These are phyloP conservation scores for Drosophila willistoni DNA, from an alignment of 1,140 invertebrate genomes.

Conservation along the genomic window DNA sequence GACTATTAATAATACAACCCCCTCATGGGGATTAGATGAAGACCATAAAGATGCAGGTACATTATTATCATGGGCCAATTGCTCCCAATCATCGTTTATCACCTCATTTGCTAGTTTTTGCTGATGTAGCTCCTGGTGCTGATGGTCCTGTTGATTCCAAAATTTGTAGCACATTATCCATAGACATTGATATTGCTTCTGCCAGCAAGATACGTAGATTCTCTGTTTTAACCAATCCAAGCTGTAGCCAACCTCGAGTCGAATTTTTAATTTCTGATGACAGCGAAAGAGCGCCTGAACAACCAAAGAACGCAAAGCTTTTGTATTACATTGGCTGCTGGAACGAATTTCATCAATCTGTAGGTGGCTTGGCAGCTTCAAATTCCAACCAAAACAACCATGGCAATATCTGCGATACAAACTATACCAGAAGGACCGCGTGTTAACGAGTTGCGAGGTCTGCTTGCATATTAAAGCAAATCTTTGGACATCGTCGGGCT, in stretches of 20 bases:
- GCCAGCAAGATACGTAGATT: conserved; percentile 58
- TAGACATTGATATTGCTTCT: conserved; percentile 48
- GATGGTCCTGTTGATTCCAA: conserved; percentile 44
- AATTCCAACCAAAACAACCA: conserved; percentile 47
- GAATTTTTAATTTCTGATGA: conserved; percentile 50
- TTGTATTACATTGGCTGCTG: conserved; percentile 51
- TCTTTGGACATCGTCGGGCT: conserved; percentile 71
- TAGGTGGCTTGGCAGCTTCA: conserved; percentile 57
- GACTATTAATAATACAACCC: conserved; percentile 58
- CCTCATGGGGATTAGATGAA: conserved; percentile 43
- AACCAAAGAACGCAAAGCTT: conserved; percentile 44
- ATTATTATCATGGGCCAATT: conserved; percentile 28
- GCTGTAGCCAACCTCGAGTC: conserved; percentile 56
- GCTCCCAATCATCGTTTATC: conserved; percentile 52
- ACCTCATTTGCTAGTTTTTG: conserved; percentile 19
- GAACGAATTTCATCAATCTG: conserved; percentile 48
- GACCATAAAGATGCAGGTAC: background rate
- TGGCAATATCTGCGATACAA: conserved; percentile 63
- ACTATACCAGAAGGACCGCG: conserved; percentile 65
- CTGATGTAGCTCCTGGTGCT: background rate
- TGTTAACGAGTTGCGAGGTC: conserved; percentile 52
- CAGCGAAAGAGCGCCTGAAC: conserved; percentile 62
- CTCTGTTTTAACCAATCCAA: conserved; percentile 62
- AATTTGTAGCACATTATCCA: conserved; percentile 73
- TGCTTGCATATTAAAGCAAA: conserved; percentile 73